phyloP scores from a whole-genome alignment of 2,797 vertebrate species.

The Karalla daura region DNA sequence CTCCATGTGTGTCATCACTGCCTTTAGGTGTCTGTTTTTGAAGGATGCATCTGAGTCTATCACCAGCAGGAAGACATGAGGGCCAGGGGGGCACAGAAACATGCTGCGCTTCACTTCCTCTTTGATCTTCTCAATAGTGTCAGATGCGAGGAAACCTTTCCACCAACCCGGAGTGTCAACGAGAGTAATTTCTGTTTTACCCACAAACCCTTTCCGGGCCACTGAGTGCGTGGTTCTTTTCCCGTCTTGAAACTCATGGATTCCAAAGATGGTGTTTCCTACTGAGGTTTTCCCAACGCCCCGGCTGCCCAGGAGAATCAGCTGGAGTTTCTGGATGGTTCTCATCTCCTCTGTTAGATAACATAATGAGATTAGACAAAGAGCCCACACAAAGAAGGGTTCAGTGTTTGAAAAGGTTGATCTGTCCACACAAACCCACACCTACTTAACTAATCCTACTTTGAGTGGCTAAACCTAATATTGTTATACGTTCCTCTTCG shows the following conservation, averaged over 20 bases:
- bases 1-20: constrained; percentile 50
- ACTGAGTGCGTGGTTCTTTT: constrained; percentile 14
- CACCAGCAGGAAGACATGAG: constrained; percentile 60
- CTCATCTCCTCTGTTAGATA: constrained; percentile 22
- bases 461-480: too few relatives aligned
- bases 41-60: constrained; percentile 61
- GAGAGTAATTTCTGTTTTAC: constrained; percentile 45
- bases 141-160: constrained; percentile 39
- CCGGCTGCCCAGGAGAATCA: constrained; percentile 61
- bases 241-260: constrained; percentile 21
- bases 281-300: constrained; percentile 60
- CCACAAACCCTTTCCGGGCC: constrained; percentile 19
- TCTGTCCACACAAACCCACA: too few relatives aligned
- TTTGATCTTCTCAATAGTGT: constrained; percentile 56
- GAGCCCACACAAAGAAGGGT: neutral
- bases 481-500: too few relatives aligned
- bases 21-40: constrained; percentile 25
- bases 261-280: constrained; percentile 49
- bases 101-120: constrained; percentile 55
- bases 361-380: constrained; percentile 12
- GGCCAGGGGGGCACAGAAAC: constrained; percentile 59
- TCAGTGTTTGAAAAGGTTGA: too few relatives aligned
- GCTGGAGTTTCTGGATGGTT: constrained; percentile 28
- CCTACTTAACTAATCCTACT: too few relatives aligned
- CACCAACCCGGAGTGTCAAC: constrained; percentile 70